Conservation (phyloP, 2,888 invertebrate genomes). For the Deroplatys truncata region DNA sequence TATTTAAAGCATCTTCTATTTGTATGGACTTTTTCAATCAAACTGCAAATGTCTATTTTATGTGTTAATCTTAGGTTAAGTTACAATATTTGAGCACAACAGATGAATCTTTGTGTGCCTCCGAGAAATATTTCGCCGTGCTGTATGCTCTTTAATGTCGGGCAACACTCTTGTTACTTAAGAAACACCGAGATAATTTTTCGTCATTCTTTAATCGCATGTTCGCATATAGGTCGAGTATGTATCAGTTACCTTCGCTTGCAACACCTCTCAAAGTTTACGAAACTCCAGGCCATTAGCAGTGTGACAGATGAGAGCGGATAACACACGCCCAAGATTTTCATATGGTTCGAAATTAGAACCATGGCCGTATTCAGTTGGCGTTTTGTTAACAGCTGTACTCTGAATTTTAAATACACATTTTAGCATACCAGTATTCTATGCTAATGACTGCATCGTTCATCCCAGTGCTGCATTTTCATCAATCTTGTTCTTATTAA, state of each 20-base stretch:
- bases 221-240: background rate
- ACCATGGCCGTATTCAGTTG: background rate
- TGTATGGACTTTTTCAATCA: too few species aligned
- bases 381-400: background rate
- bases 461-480: too few species aligned
- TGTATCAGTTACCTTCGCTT: background rate
- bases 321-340: background rate
- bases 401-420: background rate
- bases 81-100: too few species aligned
- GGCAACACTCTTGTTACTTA: background rate
- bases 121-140: too few species aligned
- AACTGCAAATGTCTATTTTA: too few species aligned
- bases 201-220: background rate
- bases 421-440: too few species aligned
- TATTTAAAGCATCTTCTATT: too few species aligned
- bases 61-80: too few species aligned
- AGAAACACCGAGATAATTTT: background rate
- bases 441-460: too few species aligned
- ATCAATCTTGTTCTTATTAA: too few species aligned
- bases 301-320: background rate
- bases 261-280: background rate
- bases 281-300: background rate
- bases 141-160: too few species aligned
- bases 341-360: background rate
- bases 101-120: too few species aligned